These are phyloP conservation scores for Emmelina monodactyla DNA, from an alignment of 2,888 invertebrate genomes.

Conservation along the genomic window DNA sequence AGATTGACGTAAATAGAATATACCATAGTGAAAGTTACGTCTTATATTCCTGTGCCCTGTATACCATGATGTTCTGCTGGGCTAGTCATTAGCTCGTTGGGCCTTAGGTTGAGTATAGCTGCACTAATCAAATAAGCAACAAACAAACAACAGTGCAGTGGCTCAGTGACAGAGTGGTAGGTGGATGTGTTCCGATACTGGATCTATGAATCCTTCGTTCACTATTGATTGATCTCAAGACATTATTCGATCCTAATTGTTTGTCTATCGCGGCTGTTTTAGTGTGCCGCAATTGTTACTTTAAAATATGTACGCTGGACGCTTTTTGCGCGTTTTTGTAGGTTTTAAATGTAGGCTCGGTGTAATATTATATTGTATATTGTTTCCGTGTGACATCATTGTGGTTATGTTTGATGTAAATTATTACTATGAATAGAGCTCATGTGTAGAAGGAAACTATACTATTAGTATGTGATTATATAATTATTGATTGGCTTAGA, in stretches of 20 bases:
- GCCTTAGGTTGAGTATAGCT: too few relatives aligned
- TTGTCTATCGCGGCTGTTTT: slow-evolving; percentile 20
- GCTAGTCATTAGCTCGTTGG: too few relatives aligned
- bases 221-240: slow-evolving; percentile 62
- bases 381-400: slow-evolving; percentile 45
- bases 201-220: slow-evolving; percentile 34
- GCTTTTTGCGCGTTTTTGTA: slow-evolving; percentile 57
- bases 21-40: too few relatives aligned
- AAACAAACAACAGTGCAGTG: too few relatives aligned
- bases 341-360: slow-evolving; percentile 48
- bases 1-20: too few relatives aligned
- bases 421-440: slow-evolving; percentile 48
- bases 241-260: slow-evolving; percentile 57
- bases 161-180: slow-evolving; percentile 22
- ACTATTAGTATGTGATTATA: slow-evolving; percentile 27
- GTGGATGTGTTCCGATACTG: slow-evolving; percentile 35
- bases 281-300: slow-evolving; percentile 42
- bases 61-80: too few relatives aligned
- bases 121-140: too few relatives aligned
- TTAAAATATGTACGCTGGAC: slow-evolving; percentile 49
- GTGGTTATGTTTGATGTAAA: slow-evolving; percentile 52
- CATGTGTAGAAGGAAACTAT: slow-evolving; percentile 32
- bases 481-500: slow-evolving; percentile 26
- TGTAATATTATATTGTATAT: slow-evolving; percentile 44
- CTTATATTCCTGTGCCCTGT: too few relatives aligned